A percentile compares a stretch with the other conserved stretches of the same genome.
Evolutionary conservation across 2,797 vertebrate species (phyloP).

Genomic region (Neosilurus hyrtlii): DNA sequence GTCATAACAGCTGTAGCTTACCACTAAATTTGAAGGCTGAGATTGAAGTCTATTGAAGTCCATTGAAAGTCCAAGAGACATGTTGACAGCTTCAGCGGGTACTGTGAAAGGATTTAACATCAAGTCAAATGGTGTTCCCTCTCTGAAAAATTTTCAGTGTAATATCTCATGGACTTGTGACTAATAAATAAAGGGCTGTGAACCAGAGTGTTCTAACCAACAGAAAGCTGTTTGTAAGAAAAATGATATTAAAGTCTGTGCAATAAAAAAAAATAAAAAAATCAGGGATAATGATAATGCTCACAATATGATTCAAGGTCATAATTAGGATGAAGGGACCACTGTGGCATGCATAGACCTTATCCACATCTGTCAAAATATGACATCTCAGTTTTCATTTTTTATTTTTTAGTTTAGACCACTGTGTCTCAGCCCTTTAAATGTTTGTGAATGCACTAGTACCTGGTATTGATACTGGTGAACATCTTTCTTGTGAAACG

Average conservation of each 20-base stretch:
- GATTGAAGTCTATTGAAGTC: constrained; percentile 36
- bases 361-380: too few relatives aligned
- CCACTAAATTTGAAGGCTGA: constrained; percentile 49
- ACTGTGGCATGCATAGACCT: too few relatives aligned
- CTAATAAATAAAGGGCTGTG: neutral
- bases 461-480: constrained; percentile 36
- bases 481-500: neutral
- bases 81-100: constrained; percentile 62
- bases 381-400: too few relatives aligned
- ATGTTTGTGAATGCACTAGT: neutral
- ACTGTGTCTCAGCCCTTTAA: too few relatives aligned
- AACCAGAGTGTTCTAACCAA: too few relatives aligned
- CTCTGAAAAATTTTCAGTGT: neutral
- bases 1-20: constrained; percentile 48
- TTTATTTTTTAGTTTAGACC: too few relatives aligned
- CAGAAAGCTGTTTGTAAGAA: too few relatives aligned
- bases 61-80: constrained; percentile 73
- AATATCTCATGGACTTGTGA: neutral
- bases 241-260: too few relatives aligned
- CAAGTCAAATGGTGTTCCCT: neutral
- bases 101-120: constrained; percentile 55
- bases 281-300: too few relatives aligned
- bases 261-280: too few relatives aligned
- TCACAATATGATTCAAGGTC: too few relatives aligned
- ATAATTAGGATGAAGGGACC: too few relatives aligned